Base-by-base conservation (phyloP, 2,113 vertebrate species). In the Psettodes erumei region DNA sequence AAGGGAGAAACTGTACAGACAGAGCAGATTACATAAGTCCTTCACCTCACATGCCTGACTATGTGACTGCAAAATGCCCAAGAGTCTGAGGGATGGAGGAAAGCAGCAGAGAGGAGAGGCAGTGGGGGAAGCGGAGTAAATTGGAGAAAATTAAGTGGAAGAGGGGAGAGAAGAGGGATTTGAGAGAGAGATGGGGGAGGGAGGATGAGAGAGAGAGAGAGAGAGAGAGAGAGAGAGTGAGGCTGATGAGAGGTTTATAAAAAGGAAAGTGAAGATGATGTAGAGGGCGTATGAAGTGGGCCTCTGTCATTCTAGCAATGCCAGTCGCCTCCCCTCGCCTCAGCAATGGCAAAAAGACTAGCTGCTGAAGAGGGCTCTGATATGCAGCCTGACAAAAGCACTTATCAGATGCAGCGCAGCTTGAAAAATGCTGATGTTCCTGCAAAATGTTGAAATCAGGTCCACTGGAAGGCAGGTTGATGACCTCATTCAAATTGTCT, bases 1-100 rank as follows among this genome's bases (percentile, higher is more conserved):
- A 75, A 65, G 75, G 78, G 64, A 55, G 40, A 68, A 75, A 79
- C 54, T 77, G 37, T 82, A 72, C 43, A 56, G 59, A 78, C 76
- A 79, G 69, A 78, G 79, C 74, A 82, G 79, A 86, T 94, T 93
- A 94, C 84, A 87, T 93, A 93, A 94, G 75, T 86, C 60, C 61
- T 88, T 91, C 85, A 92, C 91, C 89, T 93, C 92, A 93, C 91
- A 88, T 93, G 90, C 89, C 75, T 89, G 84, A 85, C 88, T 91
- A 74, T 91, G 91, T 94, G 93, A 94, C 91, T 89, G 79, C 80
- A 75, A 86, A 89, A 88, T 67, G 80, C 82, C 82, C 69, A 81
- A 77, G 83, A 88, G 84, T 85, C 37, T 42, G 65, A 66, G 42
- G 72, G 80, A 83, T 72, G 76, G 82, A 80, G 75, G 68, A 78